A percentile compares a stretch with the other conserved stretches of the same genome.
Conservation (phyloP, 2,797 vertebrate genomes). For the Botia kubotai region DNA sequence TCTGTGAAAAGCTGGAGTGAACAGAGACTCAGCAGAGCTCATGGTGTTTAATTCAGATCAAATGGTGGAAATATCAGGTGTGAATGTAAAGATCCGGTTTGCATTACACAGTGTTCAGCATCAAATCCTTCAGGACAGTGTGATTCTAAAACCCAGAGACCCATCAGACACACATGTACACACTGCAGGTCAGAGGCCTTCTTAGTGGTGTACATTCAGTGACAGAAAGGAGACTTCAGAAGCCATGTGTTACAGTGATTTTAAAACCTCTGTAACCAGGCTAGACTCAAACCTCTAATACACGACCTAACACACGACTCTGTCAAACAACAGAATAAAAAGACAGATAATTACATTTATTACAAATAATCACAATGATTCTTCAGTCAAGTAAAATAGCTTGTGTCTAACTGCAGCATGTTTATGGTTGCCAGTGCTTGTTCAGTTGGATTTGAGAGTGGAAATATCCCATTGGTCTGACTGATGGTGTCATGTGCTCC, state of each 20-base stretch:
- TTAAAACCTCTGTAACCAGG: neutral
- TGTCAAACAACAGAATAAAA: neutral
- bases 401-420: neutral
- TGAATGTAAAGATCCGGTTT: conserved; percentile 19
- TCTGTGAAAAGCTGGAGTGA: conserved; percentile 1
- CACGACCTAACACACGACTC: neutral
- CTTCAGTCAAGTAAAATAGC: neutral
- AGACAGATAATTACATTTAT: neutral
- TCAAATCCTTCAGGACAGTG: conserved; percentile 19
- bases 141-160: neutral
- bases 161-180: neutral
- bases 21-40: neutral
- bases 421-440: neutral
- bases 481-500: conserved; percentile 47
- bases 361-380: neutral
- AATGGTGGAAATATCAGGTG: conserved; percentile 16
- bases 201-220: neutral
- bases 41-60: conserved; percentile 28
- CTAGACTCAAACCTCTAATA: neutral
- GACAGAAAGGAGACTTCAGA: neutral
- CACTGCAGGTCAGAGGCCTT: neutral
- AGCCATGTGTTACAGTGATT: neutral
- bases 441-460: conserved; percentile 8
- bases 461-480: neutral
- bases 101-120: conserved; percentile 13